A percentile compares a stretch with the other conserved stretches of the same genome.
Conservation (phyloP, 1,140 invertebrate species). For the Apis mellifera region Amel_HAv3.1 CM009931.2:9167001-9167500, state of each 20-base stretch:
- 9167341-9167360: background rate
- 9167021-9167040: no score
- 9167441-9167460: no score
- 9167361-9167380: background rate
- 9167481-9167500: no score
- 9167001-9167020: no score
- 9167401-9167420: background rate
- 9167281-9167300: background rate
- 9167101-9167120: no score
- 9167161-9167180: background rate
- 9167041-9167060: no score
- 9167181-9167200: conserved; percentile 4
- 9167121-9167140: no score
- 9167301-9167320: background rate
- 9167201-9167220: background rate
- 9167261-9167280: background rate
- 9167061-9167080: no score
- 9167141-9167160: background rate
- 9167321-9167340: background rate
- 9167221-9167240: background rate
- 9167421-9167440: background rate
- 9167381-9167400: background rate
- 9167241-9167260: background rate
- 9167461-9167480: background rate
- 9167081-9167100: no score